These are phyloP conservation scores for Catharus fuscescens DNA, from an alignment of 2,113 vertebrate species.

Conservation along the genomic window DNA sequence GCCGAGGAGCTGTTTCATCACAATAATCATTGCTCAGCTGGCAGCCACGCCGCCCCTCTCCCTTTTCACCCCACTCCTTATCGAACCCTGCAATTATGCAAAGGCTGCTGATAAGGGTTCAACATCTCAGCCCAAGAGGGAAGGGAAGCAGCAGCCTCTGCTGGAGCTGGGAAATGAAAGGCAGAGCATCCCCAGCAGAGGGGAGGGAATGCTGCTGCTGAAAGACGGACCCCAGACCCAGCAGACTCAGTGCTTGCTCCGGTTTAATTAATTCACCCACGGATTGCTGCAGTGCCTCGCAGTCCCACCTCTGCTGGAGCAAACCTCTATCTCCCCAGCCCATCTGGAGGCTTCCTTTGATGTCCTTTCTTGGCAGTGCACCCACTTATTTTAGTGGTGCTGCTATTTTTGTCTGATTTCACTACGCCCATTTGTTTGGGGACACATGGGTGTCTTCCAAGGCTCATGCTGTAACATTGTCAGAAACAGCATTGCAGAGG, in stretches of 20 bases:
- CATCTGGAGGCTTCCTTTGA: constrained; percentile 53
- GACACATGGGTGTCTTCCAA: not conserved
- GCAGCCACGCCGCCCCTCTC: not conserved
- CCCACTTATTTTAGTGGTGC: not conserved
- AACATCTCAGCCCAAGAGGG: constrained; percentile 4
- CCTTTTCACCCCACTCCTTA: not conserved
- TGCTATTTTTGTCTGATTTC: constrained; percentile 32
- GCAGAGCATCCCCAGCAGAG: not conserved
- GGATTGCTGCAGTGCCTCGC: not conserved
- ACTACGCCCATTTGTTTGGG: not conserved
- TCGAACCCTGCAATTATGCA: not conserved
- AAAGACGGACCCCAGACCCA: not conserved
- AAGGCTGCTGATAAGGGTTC: not conserved
- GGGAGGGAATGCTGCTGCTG: not conserved
- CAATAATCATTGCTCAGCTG: not conserved
- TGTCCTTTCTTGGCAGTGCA: constrained; percentile 26
- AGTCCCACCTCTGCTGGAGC: not conserved
- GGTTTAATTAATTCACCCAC: not conserved
- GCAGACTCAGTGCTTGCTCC: accelerated
- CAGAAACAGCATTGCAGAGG: not conserved
- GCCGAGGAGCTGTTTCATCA: not conserved
- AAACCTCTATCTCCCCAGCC: constrained; percentile 22
- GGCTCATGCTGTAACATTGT: not conserved
- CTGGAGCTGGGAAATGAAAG: not conserved
- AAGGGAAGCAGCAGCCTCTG: not conserved